Conservation (phyloP, 2,113 vertebrate species). For the Sylvia atricapilla region DNA sequence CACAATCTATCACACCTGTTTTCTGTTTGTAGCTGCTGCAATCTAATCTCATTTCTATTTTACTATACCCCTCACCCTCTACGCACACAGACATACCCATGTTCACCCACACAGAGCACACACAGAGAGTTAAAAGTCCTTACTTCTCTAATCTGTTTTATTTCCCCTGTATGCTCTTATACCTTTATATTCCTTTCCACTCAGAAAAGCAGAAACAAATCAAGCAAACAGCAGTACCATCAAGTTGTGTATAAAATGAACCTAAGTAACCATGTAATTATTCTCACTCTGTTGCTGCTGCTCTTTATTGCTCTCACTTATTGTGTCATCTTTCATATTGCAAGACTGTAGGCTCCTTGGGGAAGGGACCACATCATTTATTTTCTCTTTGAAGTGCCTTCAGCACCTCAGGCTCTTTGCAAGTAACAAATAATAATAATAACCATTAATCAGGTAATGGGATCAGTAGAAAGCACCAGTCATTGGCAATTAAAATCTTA, state of each 20-base stretch:
- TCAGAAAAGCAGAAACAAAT: constrained; percentile 13
- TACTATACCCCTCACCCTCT: rapidly evolving
- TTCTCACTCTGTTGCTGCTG: not conserved
- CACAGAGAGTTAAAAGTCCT: not conserved
- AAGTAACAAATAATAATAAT: constrained; percentile 63
- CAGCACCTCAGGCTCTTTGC: constrained; percentile 33
- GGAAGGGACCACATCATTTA: constrained; percentile 28
- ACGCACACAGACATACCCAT: too few species aligned
- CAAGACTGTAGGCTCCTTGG: constrained; percentile 35
- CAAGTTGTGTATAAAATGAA: constrained; percentile 44
- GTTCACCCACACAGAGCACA: not conserved
- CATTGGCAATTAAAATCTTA: constrained; percentile 30
- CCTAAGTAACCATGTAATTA: constrained; percentile 62
- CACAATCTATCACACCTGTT: not conserved
- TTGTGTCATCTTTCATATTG: constrained; percentile 56
- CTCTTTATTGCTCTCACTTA: constrained; percentile 55
- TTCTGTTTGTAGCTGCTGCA: not conserved
- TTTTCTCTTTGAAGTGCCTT: constrained; percentile 54
- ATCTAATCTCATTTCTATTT: not conserved
- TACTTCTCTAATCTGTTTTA: not conserved
- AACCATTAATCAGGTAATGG: constrained; percentile 43
- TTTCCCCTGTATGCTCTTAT: not conserved
- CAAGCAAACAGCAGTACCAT: constrained; percentile 20
- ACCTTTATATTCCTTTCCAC: not conserved
- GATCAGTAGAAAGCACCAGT: constrained; percentile 21